These are phyloP conservation scores for Podilymbus podiceps DNA, from an alignment of 2,113 vertebrate species.

Conservation along the genomic window DNA sequence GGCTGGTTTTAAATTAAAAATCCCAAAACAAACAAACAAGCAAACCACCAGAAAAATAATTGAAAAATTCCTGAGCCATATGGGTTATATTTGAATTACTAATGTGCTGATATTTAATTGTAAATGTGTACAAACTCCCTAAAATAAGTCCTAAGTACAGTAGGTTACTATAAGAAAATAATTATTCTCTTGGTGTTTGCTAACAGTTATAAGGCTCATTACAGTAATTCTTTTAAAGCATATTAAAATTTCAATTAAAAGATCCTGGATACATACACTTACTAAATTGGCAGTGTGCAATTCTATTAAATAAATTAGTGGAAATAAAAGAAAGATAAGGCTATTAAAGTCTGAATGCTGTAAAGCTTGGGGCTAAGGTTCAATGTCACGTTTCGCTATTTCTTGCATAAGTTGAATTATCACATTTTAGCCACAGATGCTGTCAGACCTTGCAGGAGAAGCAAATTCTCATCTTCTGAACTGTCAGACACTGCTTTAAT, in stretches of 20 bases:
- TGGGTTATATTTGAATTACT: neutral
- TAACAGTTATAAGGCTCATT: neutral
- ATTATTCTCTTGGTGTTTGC: neutral
- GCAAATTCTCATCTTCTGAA: constrained; percentile 5
- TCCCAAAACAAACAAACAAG: neutral
- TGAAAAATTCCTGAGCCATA: neutral
- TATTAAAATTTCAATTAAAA: neutral
- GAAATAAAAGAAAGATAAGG: neutral
- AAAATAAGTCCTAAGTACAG: neutral
- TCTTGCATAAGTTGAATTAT: neutral
- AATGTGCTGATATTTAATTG: neutral
- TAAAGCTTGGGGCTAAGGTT: neutral
- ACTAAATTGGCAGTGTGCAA: neutral
- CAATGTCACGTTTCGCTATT: neutral
- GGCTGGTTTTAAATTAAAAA: neutral
- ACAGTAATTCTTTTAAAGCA: neutral
- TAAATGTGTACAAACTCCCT: neutral
- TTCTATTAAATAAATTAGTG: constrained; percentile 10
- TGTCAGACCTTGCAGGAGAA: constrained; percentile 43
- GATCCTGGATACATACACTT: neutral
- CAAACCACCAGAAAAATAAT: neutral
- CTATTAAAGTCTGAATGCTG: neutral
- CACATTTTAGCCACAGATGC: neutral
- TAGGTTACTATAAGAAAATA: neutral
- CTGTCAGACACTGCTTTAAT: constrained; percentile 52